Base-by-base conservation (phyloP, 2,888 invertebrate genomes). In the Meteorus colon region DNA sequence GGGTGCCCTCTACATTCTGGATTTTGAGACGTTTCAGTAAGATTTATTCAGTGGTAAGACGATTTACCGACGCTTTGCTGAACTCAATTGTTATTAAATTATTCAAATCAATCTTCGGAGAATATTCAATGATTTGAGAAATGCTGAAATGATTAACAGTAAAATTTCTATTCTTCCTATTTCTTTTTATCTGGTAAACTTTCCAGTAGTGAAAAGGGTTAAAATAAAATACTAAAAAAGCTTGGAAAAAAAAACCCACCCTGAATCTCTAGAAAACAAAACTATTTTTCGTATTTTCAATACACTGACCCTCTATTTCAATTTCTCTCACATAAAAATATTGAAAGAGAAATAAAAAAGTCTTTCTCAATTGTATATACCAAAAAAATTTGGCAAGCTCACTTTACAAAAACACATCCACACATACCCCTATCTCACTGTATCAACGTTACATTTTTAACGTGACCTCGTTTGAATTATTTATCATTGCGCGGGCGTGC, bases 401-500 rank as follows among this genome's bases (percentile, higher is more conserved):
- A n/a, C 16, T 3, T 62, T n/a, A 31, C 16, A 31, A 29, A 31
- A 31, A 62, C 62, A 31, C 31, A 34, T 29, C 16, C 62, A 63
- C 60, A 31, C 31, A 31, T n/a, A 63, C 31, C 27, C 14, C 24
- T 34, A 59, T 67, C 31, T 59, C 55, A 31, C 55, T 60, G 70
- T 29, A 59, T 74, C 67, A 78, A 76, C 75, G 78, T 76, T 87
- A 82, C 82, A 87, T 87, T 86, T 86, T 87, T 86, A 86, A 87
- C 83, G 86, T 83, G 85, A 86, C 84, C 86, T 82, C 82, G 79
- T 77, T 83, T 88, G 85, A 86, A 88, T 88, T 86, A 88, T 87
- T 86, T 55, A 55, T 55, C n/a, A 8, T 84, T 87, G 81, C 63
- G 79, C 73, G 67, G 80, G 51, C 80, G 84, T 85, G 85, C 84